Evolutionary conservation across 2,888 invertebrate genomes (phyloP), one percentile per base, ranked within the genome.

Genomic region (Homarus gammarus): DNA sequence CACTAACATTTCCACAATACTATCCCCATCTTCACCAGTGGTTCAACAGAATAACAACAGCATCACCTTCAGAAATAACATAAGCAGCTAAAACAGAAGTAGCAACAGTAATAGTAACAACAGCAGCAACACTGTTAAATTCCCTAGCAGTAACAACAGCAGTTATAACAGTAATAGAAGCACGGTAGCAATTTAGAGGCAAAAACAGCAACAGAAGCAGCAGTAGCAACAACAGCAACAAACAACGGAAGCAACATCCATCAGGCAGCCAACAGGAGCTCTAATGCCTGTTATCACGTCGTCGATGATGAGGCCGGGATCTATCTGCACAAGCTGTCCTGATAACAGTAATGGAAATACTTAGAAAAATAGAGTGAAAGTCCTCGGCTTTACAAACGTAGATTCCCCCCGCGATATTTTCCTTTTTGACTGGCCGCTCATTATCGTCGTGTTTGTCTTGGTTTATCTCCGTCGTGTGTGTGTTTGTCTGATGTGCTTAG

Each of bases 331-430:
- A 51, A 38, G n/a, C 70, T 56, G 73, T 72, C 51, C 70, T 44
- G 72, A 72, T 83, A 70, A 38, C 83, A 56, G 72, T 83, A 70
- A 83, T 72, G 72, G 83, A 83, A 83, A 83, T 83, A 83, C 83
- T 51, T 49, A 83, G 72, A 72, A 51, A 83, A 72, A 83, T 51
- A 70, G 31, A 49, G 72, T n/a, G 51, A 81, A 81, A 64, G 27
- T 64, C 75, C 75, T 75, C 44, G 75, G 51, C 73, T 51, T 81
- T 68, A 83, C 75, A 75, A 12, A 44, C 49, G 75, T 40, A 31
- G 75, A 75, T 75, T n/a, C n/a, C 33, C 40, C 8, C 5, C 44
- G 36, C 51, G 83, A 49, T 18, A 72, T 56, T 70, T 72, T 40
- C 12, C 72, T 68, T 68, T 82, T 82, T 82, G 31, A 70, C 38